Evolutionary conservation across 1,140 invertebrate genomes (phyloP).

Genomic region (Eubasilissa regina): DNA sequence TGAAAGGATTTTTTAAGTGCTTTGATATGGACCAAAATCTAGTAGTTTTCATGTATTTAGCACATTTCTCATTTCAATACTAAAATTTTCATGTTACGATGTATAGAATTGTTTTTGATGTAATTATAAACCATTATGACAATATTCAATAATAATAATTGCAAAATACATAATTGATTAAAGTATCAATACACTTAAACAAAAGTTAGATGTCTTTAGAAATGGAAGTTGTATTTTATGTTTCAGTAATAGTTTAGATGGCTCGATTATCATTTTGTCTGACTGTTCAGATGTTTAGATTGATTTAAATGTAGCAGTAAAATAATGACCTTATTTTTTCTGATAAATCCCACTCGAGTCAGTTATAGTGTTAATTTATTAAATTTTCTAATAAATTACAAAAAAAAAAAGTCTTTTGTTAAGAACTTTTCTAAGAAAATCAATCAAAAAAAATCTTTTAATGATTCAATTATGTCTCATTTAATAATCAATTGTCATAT

Average conservation of each 20-base stretch:
- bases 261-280: not conserved
- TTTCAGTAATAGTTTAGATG: not conserved
- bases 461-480: no score
- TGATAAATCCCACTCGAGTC: no score
- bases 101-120: conserved; percentile 13
- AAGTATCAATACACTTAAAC: conserved; percentile 17
- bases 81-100: conserved; percentile 6
- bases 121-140: conserved; percentile 34
- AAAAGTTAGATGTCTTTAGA: conserved; percentile 5
- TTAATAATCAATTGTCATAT: no score
- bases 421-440: no score
- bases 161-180: conserved; percentile 12
- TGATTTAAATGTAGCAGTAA: no score
- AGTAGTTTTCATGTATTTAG: conserved; percentile 37
- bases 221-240: no score
- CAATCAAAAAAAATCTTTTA: no score
- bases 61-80: conserved; percentile 19
- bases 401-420: no score
- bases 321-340: no score
- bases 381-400: no score
- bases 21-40: conserved; percentile 55
- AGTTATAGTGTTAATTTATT: no score
- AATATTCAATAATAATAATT: conserved; percentile 25
- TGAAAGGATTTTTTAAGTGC: conserved; percentile 53
- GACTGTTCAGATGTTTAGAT: not conserved